These are phyloP conservation scores for Leucoma salicis DNA, from an alignment of 2,888 invertebrate genomes.

Conservation along the genomic window DNA sequence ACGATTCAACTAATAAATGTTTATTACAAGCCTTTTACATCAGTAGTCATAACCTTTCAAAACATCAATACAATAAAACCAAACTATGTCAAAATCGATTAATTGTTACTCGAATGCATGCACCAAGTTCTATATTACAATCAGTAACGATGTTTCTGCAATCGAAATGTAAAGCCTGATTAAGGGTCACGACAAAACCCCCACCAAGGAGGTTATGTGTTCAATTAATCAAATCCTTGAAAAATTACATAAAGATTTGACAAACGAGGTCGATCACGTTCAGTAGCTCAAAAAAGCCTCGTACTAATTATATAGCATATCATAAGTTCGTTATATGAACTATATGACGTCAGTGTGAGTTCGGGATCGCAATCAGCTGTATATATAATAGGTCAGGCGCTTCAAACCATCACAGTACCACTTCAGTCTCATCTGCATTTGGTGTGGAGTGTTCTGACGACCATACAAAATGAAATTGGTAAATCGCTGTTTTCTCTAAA, in stretches of 20 bases:
- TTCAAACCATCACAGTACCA: slow-evolving; percentile 47
- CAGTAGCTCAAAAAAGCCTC: slow-evolving; percentile 37
- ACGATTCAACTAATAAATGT: no score
- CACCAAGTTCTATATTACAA: neutral
- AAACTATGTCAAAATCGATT: slow-evolving; percentile 1
- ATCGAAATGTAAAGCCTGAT: slow-evolving; percentile 7
- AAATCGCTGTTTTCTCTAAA: slow-evolving; percentile 31
- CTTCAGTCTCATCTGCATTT: slow-evolving; percentile 40
- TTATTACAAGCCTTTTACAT: neutral
- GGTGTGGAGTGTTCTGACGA: slow-evolving; percentile 18
- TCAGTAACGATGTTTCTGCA: slow-evolving; percentile 6
- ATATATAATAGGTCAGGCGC: slow-evolving; percentile 70
- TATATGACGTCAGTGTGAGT: slow-evolving; percentile 62
- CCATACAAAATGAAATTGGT: slow-evolving; percentile 71
- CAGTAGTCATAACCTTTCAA: slow-evolving; percentile 1
- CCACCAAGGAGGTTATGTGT: slow-evolving; percentile 4
- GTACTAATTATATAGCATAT: slow-evolving; percentile 61
- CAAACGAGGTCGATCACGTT: slow-evolving; percentile 58
- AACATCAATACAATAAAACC: neutral
- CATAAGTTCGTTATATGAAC: slow-evolving; percentile 40
- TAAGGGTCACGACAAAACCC: slow-evolving; percentile 13
- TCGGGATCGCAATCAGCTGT: slow-evolving; percentile 56
- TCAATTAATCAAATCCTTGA: slow-evolving; percentile 59
- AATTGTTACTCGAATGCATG: neutral
- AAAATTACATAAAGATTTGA: slow-evolving; percentile 45